These are phyloP conservation scores for Cichladusa arquata DNA, from an alignment of 2,113 vertebrate genomes.

Conservation along the genomic window DNA sequence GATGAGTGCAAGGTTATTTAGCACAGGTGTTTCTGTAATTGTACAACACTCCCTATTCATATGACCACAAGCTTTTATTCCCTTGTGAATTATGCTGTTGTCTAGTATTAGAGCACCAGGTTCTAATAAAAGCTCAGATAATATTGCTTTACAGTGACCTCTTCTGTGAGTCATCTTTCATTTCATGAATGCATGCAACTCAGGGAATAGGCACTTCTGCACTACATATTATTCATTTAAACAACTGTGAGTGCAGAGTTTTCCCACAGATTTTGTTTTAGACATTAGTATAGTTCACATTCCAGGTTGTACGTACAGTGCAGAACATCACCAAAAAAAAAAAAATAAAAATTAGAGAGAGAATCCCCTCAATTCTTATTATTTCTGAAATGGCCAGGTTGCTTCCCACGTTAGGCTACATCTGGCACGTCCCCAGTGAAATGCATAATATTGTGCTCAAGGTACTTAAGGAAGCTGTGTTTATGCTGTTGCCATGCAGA, in stretches of 20 bases:
- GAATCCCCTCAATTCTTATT: neutral
- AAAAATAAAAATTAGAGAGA: neutral
- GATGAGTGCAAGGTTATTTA: slow-evolving; percentile 38
- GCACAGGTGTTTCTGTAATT: slow-evolving; percentile 53
- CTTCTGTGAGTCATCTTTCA: slow-evolving; percentile 3
- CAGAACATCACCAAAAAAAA: neutral
- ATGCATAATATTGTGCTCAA: neutral
- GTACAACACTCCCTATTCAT: slow-evolving; percentile 10
- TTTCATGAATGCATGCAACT: neutral
- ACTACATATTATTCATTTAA: neutral
- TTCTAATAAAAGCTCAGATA: slow-evolving; percentile 19
- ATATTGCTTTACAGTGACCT: slow-evolving; percentile 19
- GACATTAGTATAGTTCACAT: neutral
- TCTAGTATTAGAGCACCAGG: neutral
- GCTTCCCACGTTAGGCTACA: neutral
- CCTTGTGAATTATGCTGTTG: slow-evolving; percentile 2
- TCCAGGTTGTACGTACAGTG: neutral
- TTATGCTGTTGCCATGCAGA: neutral
- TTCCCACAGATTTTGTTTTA: neutral
- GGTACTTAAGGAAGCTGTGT: neutral
- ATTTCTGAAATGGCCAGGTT: neutral
- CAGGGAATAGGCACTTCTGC: neutral
- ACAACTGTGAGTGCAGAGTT: neutral
- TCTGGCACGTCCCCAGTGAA: neutral
- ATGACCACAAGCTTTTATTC: slow-evolving; percentile 33